phyloP scores from a whole-genome alignment of 2,113 vertebrate genomes.

The Agapornis roseicollis region DNA sequence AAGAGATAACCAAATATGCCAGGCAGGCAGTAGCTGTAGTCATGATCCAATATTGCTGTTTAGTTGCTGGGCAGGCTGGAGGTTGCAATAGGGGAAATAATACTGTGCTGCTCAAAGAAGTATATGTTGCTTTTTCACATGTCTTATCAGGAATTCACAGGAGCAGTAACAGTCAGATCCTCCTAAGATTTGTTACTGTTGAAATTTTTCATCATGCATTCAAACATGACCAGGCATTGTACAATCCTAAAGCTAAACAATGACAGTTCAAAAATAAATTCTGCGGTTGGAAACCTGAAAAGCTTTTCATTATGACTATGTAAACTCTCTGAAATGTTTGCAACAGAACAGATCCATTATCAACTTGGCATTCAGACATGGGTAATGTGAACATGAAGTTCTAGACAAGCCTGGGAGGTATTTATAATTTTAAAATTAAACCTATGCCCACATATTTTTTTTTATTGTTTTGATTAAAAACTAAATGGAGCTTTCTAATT shows the following conservation, averaged over 20 bases:
- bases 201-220: not conserved
- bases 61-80: not conserved
- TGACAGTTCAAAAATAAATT: not conserved
- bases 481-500: not conserved
- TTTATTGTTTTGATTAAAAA: not conserved
- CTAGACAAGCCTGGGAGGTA: not conserved
- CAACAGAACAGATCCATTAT: not conserved
- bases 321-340: not conserved
- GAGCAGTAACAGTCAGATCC: not conserved
- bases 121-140: rapidly evolving
- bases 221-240: not conserved
- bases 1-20: not conserved
- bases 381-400: not conserved
- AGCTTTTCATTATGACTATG: not conserved
- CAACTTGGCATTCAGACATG: not conserved
- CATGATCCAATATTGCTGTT: not conserved
- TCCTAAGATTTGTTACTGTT: not conserved
- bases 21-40: not conserved
- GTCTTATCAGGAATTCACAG: not conserved
- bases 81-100: not conserved
- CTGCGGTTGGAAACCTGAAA: not conserved
- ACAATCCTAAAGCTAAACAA: not conserved
- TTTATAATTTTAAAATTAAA: not conserved
- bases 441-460: not conserved
- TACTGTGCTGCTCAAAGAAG: not conserved